Conservation (phyloP, 2,888 invertebrate genomes). For the Platypus cylindrus region DNA sequence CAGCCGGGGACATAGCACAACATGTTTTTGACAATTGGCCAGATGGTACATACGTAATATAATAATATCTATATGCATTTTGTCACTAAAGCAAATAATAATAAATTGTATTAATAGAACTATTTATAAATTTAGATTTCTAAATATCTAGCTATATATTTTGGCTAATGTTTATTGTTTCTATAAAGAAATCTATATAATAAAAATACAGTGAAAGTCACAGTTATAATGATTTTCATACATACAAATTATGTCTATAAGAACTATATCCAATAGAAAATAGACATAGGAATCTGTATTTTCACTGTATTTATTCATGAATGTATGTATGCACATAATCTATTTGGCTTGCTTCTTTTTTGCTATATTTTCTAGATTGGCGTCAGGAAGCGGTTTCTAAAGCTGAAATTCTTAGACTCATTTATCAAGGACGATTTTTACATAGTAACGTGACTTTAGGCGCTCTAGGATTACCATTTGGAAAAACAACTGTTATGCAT, state of each 20-base stretch:
- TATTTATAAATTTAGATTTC: too few relatives aligned
- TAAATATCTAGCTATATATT: background rate
- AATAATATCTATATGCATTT: background rate
- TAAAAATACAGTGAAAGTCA: background rate
- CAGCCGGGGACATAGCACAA: slow-evolving; percentile 97
- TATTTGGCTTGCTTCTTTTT: background rate
- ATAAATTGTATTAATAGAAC: too few relatives aligned
- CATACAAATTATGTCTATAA: background rate
- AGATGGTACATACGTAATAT: slow-evolving; percentile 61
- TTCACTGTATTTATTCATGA: background rate
- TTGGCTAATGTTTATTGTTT: background rate
- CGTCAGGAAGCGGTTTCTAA: slow-evolving; percentile 87
- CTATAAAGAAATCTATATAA: background rate
- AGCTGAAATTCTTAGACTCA: slow-evolving; percentile 95
- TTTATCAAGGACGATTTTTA: slow-evolving; percentile 98
- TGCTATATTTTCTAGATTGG: slow-evolving; percentile 73
- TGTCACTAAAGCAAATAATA: too few relatives aligned
- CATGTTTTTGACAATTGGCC: slow-evolving; percentile 99
- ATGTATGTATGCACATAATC: background rate
- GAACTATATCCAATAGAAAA: too few relatives aligned
- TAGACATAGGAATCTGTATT: background rate
- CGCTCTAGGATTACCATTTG: slow-evolving; percentile 90
- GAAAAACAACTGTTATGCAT: slow-evolving; percentile 99
- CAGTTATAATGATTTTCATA: background rate
- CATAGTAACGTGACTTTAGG: slow-evolving; percentile 98